Percentiles rank a stretch among this genome's conserved stretches.
These are phyloP conservation scores for Todiramphus saurophagus DNA, from an alignment of 2,113 vertebrate species.

Conservation along the genomic window DNA sequence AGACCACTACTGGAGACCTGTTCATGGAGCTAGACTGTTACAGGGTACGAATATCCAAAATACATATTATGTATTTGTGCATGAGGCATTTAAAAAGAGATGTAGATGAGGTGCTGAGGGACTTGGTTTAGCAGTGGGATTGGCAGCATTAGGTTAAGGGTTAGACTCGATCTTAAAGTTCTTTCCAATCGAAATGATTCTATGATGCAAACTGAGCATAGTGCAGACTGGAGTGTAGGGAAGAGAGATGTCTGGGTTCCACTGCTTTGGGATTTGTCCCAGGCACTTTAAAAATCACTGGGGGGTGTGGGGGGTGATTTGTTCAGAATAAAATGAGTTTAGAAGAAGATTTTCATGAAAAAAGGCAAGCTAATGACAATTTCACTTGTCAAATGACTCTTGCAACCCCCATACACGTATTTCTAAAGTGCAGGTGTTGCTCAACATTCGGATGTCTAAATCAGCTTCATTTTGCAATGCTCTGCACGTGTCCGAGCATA, in stretches of 20 bases:
- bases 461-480: background rate
- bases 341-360: no score
- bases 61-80: background rate
- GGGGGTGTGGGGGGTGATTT: rapidly evolving
- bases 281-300: background rate
- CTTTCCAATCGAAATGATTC: no score
- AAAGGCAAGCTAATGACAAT: no score
- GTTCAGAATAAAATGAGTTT: background rate
- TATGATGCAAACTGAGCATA: background rate
- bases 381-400: background rate
- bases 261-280: background rate
- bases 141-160: no score
- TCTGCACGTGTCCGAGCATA: background rate
- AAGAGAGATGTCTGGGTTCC: background rate
- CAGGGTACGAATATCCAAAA: background rate
- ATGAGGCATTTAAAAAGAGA: no score
- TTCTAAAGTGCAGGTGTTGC: background rate
- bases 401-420: rapidly evolving
- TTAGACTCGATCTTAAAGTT: no score
- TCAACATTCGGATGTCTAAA: background rate
- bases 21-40: no score
- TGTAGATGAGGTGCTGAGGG: no score
- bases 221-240: background rate
- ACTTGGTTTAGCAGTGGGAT: no score
- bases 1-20: rapidly evolving